These are phyloP conservation scores for Bovichtus diacanthus DNA, from an alignment of 2,797 vertebrate genomes.

Conservation along the genomic window DNA sequence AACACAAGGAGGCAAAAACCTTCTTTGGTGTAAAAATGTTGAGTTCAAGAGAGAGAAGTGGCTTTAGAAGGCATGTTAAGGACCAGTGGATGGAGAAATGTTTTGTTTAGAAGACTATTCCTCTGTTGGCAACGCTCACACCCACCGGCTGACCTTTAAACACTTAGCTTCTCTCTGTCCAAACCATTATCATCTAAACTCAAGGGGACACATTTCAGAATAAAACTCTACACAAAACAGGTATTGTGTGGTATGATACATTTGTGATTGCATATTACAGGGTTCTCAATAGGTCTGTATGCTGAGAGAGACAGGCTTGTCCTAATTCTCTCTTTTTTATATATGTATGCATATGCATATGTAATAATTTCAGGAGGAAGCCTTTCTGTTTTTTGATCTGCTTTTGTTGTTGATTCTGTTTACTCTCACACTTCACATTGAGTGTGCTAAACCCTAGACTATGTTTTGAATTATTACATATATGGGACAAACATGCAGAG, in stretches of 20 bases:
- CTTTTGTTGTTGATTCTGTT: not conserved
- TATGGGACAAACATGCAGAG: not conserved
- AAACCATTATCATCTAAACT: constrained; percentile 29
- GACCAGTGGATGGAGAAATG: constrained; percentile 4
- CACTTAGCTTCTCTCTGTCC: constrained; percentile 21
- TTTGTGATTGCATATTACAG: not conserved
- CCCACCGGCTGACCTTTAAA: constrained; percentile 57
- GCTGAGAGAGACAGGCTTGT: not conserved
- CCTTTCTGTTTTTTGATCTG: not conserved
- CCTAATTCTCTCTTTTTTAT: not conserved
- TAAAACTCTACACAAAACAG: not conserved
- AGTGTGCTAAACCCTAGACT: too few relatives aligned
- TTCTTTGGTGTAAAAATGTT: not conserved
- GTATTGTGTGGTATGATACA: not conserved
- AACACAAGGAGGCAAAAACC: constrained; percentile 8
- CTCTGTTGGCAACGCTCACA: constrained; percentile 23
- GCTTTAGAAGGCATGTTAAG: constrained; percentile 19
- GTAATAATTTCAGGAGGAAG: not conserved
- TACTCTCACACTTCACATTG: not conserved
- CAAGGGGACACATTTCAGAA: constrained; percentile 1
- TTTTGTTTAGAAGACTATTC: constrained; percentile 23
- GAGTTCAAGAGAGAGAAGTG: not conserved
- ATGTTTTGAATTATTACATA: not conserved
- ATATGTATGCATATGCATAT: not conserved
- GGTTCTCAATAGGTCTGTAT: too few relatives aligned